Evolutionary conservation across 2,888 invertebrate species (phyloP).

Genomic region (Zygogramma bicolorata): DNA sequence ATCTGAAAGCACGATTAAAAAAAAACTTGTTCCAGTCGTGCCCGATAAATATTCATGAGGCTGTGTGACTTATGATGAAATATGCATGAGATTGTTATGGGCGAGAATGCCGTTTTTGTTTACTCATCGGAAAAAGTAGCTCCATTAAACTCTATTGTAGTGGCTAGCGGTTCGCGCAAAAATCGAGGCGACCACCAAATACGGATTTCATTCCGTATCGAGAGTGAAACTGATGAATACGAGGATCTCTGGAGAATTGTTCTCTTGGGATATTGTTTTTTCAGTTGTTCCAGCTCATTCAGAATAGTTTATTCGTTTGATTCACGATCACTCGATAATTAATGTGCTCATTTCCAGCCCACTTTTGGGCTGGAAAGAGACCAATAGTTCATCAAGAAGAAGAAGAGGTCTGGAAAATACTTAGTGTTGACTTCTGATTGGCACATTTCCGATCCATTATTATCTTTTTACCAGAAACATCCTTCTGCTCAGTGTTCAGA

Average conservation of each 20-base stretch:
- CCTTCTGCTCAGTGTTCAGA: too few species aligned
- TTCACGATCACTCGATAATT: too few species aligned
- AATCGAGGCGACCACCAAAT: background rate
- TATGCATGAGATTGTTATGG: conserved; percentile 9
- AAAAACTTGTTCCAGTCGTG: conserved; percentile 11
- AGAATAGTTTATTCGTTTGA: too few species aligned
- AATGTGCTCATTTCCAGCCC: too few species aligned
- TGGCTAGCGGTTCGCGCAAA: background rate
- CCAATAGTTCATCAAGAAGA: too few species aligned
- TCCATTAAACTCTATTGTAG: conserved; percentile 8
- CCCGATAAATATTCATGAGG: conserved; percentile 4
- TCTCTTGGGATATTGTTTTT: background rate
- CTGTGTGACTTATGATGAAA: conserved; percentile 13
- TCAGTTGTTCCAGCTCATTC: too few species aligned
- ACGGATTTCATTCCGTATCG: background rate
- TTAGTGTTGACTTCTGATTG: too few species aligned
- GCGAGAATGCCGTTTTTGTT: conserved; percentile 8
- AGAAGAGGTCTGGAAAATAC: too few species aligned
- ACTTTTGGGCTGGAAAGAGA: too few species aligned
- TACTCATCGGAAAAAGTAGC: conserved; percentile 3
- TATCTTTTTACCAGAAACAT: too few species aligned
- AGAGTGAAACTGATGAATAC: conserved; percentile 7
- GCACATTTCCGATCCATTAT: too few species aligned
- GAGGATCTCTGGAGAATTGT: background rate
- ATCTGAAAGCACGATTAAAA: conserved; percentile 28